Percentiles rank a stretch among this genome's conserved stretches.
Conservation (phyloP, 2,797 vertebrate species). For the Schizopygopsis pylzovi region DNA sequence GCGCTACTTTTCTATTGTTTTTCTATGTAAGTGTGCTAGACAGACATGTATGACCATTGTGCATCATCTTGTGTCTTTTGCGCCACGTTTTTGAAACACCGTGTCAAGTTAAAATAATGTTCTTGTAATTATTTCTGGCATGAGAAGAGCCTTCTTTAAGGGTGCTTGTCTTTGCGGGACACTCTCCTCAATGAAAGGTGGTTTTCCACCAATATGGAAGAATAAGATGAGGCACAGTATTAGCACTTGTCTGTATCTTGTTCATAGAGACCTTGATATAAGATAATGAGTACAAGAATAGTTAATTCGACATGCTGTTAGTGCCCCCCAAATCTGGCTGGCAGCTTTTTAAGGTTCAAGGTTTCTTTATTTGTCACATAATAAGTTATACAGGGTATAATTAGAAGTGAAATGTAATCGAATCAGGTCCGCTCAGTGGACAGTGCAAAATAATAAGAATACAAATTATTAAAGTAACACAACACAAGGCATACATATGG, state of each 20-base stretch:
- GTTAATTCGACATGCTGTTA: neutral
- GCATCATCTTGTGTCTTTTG: neutral
- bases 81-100: neutral
- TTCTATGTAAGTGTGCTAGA: neutral
- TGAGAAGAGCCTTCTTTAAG: neutral
- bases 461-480: no score
- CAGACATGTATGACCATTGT: neutral
- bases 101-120: neutral
- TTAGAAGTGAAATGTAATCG: no score
- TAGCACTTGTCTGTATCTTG: neutral
- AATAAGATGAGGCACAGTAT: neutral
- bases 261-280: neutral
- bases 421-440: no score
- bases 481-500: no score
- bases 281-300: neutral
- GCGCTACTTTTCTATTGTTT: no score
- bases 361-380: no score
- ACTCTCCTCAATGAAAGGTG: neutral
- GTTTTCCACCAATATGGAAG: neutral
- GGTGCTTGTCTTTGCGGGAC: neutral
- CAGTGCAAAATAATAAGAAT: no score
- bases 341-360: no score
- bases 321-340: neutral
- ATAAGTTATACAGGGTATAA: no score
- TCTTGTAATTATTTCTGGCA: neutral